Evolutionary conservation across 2,113 vertebrate species (phyloP).

Genomic region (Salvelinus alpinus): DNA sequence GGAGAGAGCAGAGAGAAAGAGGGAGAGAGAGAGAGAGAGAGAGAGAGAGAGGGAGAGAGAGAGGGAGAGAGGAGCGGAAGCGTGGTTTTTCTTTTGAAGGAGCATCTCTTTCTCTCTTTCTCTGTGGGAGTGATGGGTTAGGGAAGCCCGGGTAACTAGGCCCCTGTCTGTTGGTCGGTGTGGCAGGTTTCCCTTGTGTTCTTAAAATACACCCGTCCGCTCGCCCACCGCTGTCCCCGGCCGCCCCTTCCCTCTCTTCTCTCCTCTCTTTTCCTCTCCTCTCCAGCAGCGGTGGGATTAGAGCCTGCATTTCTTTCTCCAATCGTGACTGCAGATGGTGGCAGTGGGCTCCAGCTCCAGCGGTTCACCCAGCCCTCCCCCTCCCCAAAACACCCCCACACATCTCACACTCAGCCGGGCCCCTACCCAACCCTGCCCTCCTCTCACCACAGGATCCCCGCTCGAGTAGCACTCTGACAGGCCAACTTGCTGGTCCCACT

Average conservation of each 20-base stretch:
- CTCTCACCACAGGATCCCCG: conserved; percentile 52
- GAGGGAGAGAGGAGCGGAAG: conserved; percentile 65
- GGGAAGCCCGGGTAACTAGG: conserved; percentile 77
- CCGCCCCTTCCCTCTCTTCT: conserved; percentile 53
- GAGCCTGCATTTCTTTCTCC: conserved; percentile 53
- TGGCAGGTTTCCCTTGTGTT: conserved; percentile 78
- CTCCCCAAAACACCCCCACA: conserved; percentile 67
- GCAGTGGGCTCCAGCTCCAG: conserved; percentile 38
- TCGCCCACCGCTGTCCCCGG: conserved; percentile 79
- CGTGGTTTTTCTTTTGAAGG: conserved; percentile 70
- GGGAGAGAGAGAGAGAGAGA: conserved; percentile 16
- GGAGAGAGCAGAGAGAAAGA: conserved; percentile 51
- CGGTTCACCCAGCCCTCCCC: conserved; percentile 56
- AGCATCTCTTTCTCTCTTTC: conserved; percentile 57
- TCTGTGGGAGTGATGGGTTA: conserved; percentile 75
- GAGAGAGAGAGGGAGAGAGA: conserved; percentile 56
- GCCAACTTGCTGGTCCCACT: conserved; percentile 39
- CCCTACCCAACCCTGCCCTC: conserved; percentile 57
- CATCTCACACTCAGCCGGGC: conserved; percentile 24
- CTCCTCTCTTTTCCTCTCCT: not conserved
- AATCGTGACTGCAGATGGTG: conserved; percentile 71
- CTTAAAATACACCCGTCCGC: conserved; percentile 79
- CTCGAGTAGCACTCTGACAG: conserved; percentile 51
- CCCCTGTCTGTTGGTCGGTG: conserved; percentile 69
- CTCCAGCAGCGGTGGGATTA: conserved; percentile 63